phyloP scores from a whole-genome alignment of 1,140 invertebrate species.

The Drosophila pseudoananassae region DNA sequence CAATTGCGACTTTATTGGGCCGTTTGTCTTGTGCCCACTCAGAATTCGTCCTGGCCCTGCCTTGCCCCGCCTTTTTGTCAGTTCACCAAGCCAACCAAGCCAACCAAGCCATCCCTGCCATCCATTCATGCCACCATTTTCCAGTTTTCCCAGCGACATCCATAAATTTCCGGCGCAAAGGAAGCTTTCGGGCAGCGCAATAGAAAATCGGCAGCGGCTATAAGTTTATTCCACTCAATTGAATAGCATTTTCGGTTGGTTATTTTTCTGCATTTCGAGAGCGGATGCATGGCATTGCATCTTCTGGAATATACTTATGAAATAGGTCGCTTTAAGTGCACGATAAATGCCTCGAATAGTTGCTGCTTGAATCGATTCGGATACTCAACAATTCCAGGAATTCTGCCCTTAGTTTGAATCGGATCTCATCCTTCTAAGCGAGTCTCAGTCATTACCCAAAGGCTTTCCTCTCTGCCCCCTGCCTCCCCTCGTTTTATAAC shows the following conservation, averaged over 20 bases:
- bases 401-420: no score
- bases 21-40: slow-evolving; percentile 22
- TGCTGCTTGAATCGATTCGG: no score
- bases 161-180: slow-evolving; percentile 61
- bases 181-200: slow-evolving; percentile 5
- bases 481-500: not conserved
- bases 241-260: slow-evolving; percentile 64
- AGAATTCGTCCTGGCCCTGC: not conserved
- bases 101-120: not conserved
- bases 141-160: slow-evolving; percentile 9
- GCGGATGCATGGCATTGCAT: slow-evolving; percentile 26
- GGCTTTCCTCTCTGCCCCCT: not conserved
- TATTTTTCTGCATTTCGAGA: slow-evolving; percentile 17
- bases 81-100: no score
- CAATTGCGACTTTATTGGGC: slow-evolving; percentile 67
- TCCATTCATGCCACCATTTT: not conserved
- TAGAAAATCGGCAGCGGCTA: slow-evolving; percentile 56
- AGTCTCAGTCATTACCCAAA: not conserved
- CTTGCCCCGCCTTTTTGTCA: not conserved
- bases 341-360: slow-evolving; percentile 10
- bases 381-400: no score
- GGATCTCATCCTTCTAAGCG: not conserved
- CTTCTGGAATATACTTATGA: slow-evolving; percentile 12
- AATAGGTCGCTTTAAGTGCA: slow-evolving; percentile 5
- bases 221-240: slow-evolving; percentile 82